Evolutionary conservation across 2,797 vertebrate species (phyloP), one percentile per base, ranked within the genome.

Genomic region (Poeciliopsis turneri): DNA sequence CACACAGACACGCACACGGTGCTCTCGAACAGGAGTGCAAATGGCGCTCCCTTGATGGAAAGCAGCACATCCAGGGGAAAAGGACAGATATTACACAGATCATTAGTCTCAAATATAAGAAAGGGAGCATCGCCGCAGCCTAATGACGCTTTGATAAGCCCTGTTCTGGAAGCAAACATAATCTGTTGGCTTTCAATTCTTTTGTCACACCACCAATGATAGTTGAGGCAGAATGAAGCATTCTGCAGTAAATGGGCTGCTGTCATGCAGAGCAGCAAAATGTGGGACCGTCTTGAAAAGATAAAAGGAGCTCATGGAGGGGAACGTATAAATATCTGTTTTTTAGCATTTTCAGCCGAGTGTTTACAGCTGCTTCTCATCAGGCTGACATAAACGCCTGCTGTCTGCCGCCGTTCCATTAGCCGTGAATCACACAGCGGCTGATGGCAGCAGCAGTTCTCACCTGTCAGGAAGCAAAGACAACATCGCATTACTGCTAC

Each of bases 81-180:
- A 91, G 92, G 82, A 92, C 87, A 80, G 93, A 94, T 93, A 97
- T 98, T 97, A 97, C 95, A 97, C 83, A 96, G 95, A 94, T 95
- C 96, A 96, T 98, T 98, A 97, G 96, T 86, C 82, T 12, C 93
- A 84, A 90, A 95, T 95, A 95, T 95, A 94, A 93, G 93, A 92
- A 70, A 88, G 86, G 89, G 91, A 91, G 94, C 91, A 84, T 87
- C 88, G 75, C 88, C 87, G 91, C 88, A 70, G 93, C 93, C 93
- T 96, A 96, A 96, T 95, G 94, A 95, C 76, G 94, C 95, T 95
- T 95, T 95, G 94, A 96, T 96, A 96, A 95, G 94, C 94, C 95
- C 91, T 91, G 93, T 94, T 93, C 92, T 86, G 93, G 93, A 95
- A 93, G 94, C 94, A 95, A 95, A 95, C 94, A 95, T 95, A 95